Conservation (phyloP, 1,140 invertebrate genomes). For the Piezodorus guildinii region DNA sequence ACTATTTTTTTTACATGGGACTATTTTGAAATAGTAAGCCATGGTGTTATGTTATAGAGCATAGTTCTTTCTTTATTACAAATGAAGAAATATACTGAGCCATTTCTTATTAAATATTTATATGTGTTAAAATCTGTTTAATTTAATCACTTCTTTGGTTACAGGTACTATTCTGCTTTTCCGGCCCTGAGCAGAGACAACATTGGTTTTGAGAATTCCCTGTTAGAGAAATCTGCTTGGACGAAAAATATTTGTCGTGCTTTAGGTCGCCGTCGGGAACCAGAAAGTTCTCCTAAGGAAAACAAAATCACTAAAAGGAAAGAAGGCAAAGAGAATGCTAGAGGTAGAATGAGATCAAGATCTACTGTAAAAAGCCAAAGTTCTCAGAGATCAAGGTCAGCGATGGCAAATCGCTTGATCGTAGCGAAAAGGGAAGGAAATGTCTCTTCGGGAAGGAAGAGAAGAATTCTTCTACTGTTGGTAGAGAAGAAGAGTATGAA, state of each 20-base stretch:
- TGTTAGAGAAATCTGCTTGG: background rate
- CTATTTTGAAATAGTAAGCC: too few relatives aligned
- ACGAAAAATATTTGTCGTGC: conserved; percentile 5
- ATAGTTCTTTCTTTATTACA: too few relatives aligned
- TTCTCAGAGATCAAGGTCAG: conserved; percentile 18
- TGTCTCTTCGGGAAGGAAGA: conserved; percentile 12
- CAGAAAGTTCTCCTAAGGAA: conserved; percentile 23
- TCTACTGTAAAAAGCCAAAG: conserved; percentile 25
- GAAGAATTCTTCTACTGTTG: background rate
- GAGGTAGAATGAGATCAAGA: conserved; percentile 26
- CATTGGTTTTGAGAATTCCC: background rate
- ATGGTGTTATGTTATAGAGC: too few relatives aligned
- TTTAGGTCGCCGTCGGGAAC: background rate
- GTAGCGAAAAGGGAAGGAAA: conserved; percentile 23
- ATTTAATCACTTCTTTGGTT: conserved; percentile 13
- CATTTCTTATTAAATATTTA: too few relatives aligned
- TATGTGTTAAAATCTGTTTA: background rate
- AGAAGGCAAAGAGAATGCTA: conserved; percentile 25
- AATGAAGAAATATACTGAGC: too few relatives aligned
- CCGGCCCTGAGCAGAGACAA: conserved; percentile 21
- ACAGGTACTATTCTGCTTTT: conserved; percentile 28
- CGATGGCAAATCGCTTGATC: conserved; percentile 27
- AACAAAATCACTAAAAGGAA: conserved; percentile 22
- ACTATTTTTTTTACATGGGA: too few relatives aligned
- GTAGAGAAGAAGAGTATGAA: conserved; percentile 29